Evolutionary conservation across 2,888 invertebrate species (phyloP).

Genomic region (Neoscelio sp.): DNA sequence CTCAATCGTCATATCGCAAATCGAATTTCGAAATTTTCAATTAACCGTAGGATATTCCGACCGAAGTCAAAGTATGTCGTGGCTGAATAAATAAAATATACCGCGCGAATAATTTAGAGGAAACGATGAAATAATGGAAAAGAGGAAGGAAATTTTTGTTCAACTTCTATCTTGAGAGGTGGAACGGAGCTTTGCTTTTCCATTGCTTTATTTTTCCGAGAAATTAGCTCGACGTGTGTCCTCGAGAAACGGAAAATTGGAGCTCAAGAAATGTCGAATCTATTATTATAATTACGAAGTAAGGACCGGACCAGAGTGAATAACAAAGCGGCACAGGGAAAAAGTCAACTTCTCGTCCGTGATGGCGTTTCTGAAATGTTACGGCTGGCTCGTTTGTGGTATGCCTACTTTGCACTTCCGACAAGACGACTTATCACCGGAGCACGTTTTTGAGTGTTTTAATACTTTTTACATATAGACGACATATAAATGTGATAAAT

Average conservation of each 20-base stretch:
- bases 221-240: slow-evolving; percentile 12
- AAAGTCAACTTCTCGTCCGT: not conserved
- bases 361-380: slow-evolving; percentile 10
- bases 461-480: slow-evolving; percentile 15
- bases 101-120: not conserved
- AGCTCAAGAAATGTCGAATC: slow-evolving; percentile 59
- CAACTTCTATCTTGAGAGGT: no score
- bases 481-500: slow-evolving; percentile 32
- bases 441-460: slow-evolving; percentile 19
- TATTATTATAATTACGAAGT: slow-evolving; percentile 37
- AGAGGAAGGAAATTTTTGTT: no score
- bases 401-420: slow-evolving; percentile 10
- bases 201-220: slow-evolving; percentile 5
- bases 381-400: slow-evolving; percentile 17
- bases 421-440: slow-evolving; percentile 14
- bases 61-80: not conserved
- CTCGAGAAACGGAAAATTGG: slow-evolving; percentile 1
- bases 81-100: not conserved
- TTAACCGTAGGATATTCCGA: slow-evolving; percentile 11
- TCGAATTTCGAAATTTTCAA: slow-evolving; percentile 34
- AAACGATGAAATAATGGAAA: not conserved
- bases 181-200: no score
- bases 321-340: slow-evolving; percentile 1
- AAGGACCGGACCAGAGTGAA: not conserved
- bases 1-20: slow-evolving; percentile 26